These are phyloP conservation scores for Lepidocyrtoides sp. DNA, from an alignment of 2,888 invertebrate genomes.

Conservation along the genomic window DNA sequence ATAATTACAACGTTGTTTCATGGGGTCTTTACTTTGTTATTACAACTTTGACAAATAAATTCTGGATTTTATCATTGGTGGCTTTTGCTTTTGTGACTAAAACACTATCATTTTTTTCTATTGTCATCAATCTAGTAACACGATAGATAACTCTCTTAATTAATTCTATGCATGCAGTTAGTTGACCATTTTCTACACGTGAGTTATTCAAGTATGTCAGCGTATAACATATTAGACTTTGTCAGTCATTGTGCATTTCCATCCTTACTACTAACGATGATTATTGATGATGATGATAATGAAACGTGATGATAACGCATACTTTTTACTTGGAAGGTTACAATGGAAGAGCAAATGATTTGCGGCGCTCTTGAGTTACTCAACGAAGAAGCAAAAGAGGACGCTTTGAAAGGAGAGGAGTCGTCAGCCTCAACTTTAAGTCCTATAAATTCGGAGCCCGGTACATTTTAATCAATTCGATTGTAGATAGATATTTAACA, in stretches of 20 bases:
- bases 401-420: slow-evolving; percentile 91
- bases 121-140: not conserved
- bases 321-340: slow-evolving; percentile 90
- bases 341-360: slow-evolving; percentile 97
- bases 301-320: slow-evolving; percentile 23
- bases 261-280: too few relatives aligned
- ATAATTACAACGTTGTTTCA: too few relatives aligned
- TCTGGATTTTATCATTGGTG: too few relatives aligned
- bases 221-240: too few relatives aligned
- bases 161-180: too few relatives aligned
- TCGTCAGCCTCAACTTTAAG: slow-evolving; percentile 85
- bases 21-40: too few relatives aligned
- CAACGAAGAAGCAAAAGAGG: slow-evolving; percentile 97
- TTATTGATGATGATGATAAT: too few relatives aligned
- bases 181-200: too few relatives aligned
- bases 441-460: slow-evolving; percentile 86
- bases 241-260: too few relatives aligned
- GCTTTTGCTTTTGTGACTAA: not conserved
- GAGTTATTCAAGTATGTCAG: too few relatives aligned
- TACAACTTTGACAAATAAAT: not conserved
- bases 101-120: not conserved
- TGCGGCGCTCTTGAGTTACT: slow-evolving; percentile 96
- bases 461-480: slow-evolving; percentile 77
- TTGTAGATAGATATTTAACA: too few relatives aligned
- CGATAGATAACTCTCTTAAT: not conserved